Evolutionary conservation across 2,113 vertebrate genomes (phyloP).

Genomic region (Atrichornis clamosus): DNA sequence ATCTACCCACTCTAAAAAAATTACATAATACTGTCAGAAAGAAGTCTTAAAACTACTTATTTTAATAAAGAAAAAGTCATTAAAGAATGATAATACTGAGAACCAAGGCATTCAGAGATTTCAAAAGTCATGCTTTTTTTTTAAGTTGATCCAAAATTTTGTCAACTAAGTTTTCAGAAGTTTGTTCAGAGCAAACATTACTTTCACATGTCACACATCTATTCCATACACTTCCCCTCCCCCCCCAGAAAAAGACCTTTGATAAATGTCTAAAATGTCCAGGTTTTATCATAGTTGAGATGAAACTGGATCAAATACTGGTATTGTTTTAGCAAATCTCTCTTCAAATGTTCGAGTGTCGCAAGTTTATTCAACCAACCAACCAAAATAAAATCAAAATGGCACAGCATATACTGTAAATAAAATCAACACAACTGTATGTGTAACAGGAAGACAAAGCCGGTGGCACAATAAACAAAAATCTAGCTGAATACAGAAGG

Average conservation of each 20-base stretch:
- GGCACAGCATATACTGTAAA: slow-evolving; percentile 77
- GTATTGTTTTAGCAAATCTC: slow-evolving; percentile 72
- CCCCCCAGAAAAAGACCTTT: slow-evolving; percentile 74
- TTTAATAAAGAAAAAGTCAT: slow-evolving; percentile 83
- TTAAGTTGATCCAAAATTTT: slow-evolving; percentile 78
- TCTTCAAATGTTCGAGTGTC: slow-evolving; percentile 81
- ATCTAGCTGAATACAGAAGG: slow-evolving; percentile 74
- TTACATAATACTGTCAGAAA: slow-evolving; percentile 90
- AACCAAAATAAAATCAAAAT: slow-evolving; percentile 74
- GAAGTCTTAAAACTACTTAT: slow-evolving; percentile 81
- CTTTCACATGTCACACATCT: slow-evolving; percentile 71
- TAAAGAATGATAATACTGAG: slow-evolving; percentile 85
- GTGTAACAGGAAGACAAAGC: slow-evolving; percentile 83
- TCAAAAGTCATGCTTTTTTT: slow-evolving; percentile 81
- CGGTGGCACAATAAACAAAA: slow-evolving; percentile 72
- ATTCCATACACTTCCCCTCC: slow-evolving; percentile 62
- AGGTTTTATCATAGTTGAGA: slow-evolving; percentile 78
- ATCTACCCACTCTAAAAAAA: slow-evolving; percentile 81
- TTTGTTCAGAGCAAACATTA: slow-evolving; percentile 77
- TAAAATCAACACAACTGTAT: slow-evolving; percentile 64
- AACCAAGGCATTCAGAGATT: slow-evolving; percentile 84
- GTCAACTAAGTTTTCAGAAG: slow-evolving; percentile 76
- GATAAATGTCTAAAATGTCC: slow-evolving; percentile 78
- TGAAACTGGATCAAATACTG: slow-evolving; percentile 84
- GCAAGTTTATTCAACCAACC: slow-evolving; percentile 79